Evolutionary conservation across 2,113 vertebrate genomes (phyloP).

Genomic region (Corynorhinus townsendii): DNA sequence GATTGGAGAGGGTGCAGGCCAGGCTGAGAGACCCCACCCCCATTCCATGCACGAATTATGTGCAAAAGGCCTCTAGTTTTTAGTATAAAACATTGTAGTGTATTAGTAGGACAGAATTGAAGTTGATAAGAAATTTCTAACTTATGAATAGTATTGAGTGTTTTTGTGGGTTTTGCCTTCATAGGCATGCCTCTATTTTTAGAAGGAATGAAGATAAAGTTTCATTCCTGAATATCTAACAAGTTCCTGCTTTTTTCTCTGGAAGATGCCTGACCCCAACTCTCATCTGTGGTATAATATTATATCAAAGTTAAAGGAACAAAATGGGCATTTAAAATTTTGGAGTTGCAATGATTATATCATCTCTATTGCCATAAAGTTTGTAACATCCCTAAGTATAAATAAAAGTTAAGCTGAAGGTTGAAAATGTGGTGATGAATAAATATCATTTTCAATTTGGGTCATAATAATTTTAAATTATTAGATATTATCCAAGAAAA

Average conservation of each 20-base stretch:
- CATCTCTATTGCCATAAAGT: not conserved
- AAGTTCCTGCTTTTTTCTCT: not conserved
- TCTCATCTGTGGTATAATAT: not conserved
- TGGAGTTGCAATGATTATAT: not conserved
- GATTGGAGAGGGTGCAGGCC: no score
- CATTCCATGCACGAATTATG: no score
- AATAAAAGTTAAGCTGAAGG: not conserved
- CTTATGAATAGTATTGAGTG: not conserved
- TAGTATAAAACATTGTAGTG: not conserved
- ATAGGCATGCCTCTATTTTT: not conserved
- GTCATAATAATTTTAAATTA: not conserved
- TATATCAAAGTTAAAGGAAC: not conserved
- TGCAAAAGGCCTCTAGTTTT: not conserved
- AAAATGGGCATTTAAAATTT: not conserved
- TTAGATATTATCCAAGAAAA: not conserved
- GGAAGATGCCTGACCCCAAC: not conserved
- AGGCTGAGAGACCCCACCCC: no score
- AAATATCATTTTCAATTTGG: not conserved
- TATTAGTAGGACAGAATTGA: not conserved
- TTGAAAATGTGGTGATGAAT: not conserved
- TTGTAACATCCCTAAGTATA: not conserved
- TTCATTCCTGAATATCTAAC: not conserved
- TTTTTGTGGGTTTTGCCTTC: not conserved
- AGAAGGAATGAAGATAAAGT: not conserved
- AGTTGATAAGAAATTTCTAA: not conserved